Conservation (phyloP, 1,140 invertebrate species). For the Drosophila ercepeae region DNA sequence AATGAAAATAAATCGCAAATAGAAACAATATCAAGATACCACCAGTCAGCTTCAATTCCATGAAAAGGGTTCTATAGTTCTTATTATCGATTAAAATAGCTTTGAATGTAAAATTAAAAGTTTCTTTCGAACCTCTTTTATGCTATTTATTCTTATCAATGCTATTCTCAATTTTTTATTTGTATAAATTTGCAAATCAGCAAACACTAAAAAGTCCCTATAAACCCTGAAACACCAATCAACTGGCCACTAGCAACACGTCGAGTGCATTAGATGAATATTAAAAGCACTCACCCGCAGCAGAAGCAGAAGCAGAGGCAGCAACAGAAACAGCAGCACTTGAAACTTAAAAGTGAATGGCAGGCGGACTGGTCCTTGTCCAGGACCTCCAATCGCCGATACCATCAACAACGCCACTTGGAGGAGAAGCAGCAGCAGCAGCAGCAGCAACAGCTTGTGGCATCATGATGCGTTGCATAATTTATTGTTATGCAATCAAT, state of each 20-base stretch:
- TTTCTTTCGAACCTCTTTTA: too few relatives aligned
- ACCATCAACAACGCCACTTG: conserved; percentile 2
- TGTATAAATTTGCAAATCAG: not conserved
- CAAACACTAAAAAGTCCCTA: not conserved
- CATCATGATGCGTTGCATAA: conserved; percentile 54
- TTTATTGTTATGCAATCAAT: conserved; percentile 64
- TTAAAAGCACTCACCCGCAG: conserved; percentile 66
- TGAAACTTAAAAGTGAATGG: conserved; percentile 41
- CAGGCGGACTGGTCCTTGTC: conserved; percentile 25
- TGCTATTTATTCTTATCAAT: too few relatives aligned
- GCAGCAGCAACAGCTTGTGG: conserved; percentile 5
- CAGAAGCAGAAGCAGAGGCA: conserved; percentile 16
- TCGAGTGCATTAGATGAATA: conserved; percentile 79
- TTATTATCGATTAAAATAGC: too few relatives aligned
- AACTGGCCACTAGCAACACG: conserved; percentile 14
- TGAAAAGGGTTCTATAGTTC: too few relatives aligned
- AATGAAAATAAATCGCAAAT: not conserved
- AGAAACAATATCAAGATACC: conserved; percentile 1
- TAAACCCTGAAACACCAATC: not conserved
- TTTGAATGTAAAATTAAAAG: too few relatives aligned
- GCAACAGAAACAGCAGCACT: conserved; percentile 29
- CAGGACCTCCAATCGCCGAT: conserved; percentile 35
- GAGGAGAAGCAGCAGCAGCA: not conserved
- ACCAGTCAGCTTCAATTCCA: not conserved
- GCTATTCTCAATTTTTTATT: not conserved